phyloP scores from a whole-genome alignment of 2,888 invertebrate genomes.

The Troilus luridus region DNA sequence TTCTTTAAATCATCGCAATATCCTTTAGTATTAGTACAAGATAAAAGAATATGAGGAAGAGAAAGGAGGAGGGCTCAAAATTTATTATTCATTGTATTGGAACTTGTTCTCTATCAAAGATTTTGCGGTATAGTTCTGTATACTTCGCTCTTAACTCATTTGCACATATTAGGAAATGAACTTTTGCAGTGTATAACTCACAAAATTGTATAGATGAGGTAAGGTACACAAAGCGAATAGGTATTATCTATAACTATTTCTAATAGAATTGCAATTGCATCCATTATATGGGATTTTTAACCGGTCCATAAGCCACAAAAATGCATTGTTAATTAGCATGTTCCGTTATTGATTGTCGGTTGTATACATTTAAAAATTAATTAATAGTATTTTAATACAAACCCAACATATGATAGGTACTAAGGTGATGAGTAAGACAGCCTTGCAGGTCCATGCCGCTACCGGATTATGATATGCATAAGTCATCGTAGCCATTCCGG shows the following conservation, averaged over 20 bases:
- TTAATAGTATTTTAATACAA: background rate
- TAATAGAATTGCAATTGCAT: too few species aligned
- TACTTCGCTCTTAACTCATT: too few species aligned
- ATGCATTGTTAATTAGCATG: too few species aligned
- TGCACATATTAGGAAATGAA: too few species aligned
- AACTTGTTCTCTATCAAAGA: background rate
- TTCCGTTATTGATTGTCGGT: background rate
- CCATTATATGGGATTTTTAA: too few species aligned
- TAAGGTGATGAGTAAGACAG: background rate
- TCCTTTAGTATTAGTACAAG: background rate
- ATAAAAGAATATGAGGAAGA: too few species aligned
- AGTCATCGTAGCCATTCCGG: slow-evolving; percentile 69
- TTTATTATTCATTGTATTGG: background rate
- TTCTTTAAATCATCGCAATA: background rate
- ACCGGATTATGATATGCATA: slow-evolving; percentile 19
- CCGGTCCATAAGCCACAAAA: too few species aligned
- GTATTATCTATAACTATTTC: too few species aligned
- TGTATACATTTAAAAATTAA: background rate
- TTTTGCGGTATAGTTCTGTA: background rate
- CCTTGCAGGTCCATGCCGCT: slow-evolving; percentile 15
- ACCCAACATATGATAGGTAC: slow-evolving; percentile 53
- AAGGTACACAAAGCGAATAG: too few species aligned
- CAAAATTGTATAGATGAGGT: too few species aligned
- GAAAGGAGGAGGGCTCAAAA: background rate
- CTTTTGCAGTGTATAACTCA: too few species aligned